These are phyloP conservation scores for Belgica antarctica DNA, from an alignment of 2,888 invertebrate genomes.

Conservation along the genomic window DNA sequence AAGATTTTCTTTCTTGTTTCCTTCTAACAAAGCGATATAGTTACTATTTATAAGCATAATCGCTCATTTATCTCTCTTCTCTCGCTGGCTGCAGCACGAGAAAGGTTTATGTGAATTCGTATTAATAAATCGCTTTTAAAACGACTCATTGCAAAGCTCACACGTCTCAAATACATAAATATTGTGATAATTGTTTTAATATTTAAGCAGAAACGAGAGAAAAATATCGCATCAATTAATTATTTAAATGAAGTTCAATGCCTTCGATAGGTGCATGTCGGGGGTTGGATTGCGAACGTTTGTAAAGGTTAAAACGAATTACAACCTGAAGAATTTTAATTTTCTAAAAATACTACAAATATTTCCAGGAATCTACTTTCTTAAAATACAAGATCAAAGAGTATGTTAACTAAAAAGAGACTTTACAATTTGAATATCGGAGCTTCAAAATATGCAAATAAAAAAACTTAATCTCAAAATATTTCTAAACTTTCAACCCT, in stretches of 20 bases:
- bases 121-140: constrained; percentile 29
- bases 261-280: no score
- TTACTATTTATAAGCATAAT: constrained; percentile 29
- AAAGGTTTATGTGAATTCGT: neutral
- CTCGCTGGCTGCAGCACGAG: neutral
- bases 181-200: constrained; percentile 10
- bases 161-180: neutral
- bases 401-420: no score
- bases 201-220: constrained; percentile 22
- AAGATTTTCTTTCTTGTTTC: constrained; percentile 7
- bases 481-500: no score
- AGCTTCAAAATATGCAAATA: no score
- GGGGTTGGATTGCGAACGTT: no score
- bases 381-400: no score
- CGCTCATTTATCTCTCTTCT: constrained; percentile 39
- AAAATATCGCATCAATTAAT: constrained; percentile 26
- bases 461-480: no score
- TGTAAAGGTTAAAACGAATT: no score
- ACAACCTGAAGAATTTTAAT: no score
- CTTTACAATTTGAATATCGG: no score
- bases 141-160: neutral
- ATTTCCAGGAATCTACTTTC: no score
- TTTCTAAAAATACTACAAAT: no score
- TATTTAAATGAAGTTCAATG: constrained; percentile 37
- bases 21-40: constrained; percentile 8